Base-by-base conservation (phyloP, 2,113 vertebrate species). In the Xiphorhynchus elegans region DNA sequence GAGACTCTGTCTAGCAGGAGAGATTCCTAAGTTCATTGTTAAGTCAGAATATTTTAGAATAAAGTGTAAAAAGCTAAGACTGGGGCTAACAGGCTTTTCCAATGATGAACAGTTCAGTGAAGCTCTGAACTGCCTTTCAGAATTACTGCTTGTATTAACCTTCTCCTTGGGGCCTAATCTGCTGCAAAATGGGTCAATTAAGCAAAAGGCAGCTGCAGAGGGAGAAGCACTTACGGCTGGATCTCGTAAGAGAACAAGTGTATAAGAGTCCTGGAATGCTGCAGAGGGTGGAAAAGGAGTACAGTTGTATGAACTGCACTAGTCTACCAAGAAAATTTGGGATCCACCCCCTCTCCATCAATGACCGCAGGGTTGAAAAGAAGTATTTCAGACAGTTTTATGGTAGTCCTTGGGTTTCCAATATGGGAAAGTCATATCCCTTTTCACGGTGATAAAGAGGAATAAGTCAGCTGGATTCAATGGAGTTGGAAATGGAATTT, bases 151-250 rank as follows among this genome's bases (percentile, higher is more conserved):
- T 5, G 35, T 42, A 72, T 85, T 83, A 88, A 84, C 59, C 59
- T 93, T 39, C 84, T 93, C 93, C 90, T 84, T 70, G 75, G 67
- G 75, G 87, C 63, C 90, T 83, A 53, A 70, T 91, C 70, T 90
- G 75, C 75, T 74, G 72, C 84, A 81, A 87, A 93, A 92, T 26
- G 56, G 50, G 64, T 70, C 85, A 94, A 5, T 77, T 31, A 67
- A 84, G 72, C 47, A 92, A 69, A 88, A 81, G 75, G 75, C 78
- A 94, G 82, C 82, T 77, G 40, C 47, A 62, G 59, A 91, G 78
- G 67, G 49, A 91, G 91, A 76, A 89, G 87, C 72, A 91, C 40
- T 87, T 73, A 31, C 26, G 89, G 87, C 78, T 49, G 78, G 62
- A 44, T 35, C 23, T 88, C 40, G 33, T 14, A 21, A 75, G 62